Evolutionary conservation across 2,888 invertebrate species (phyloP).

Genomic region (Lithosia quadra): DNA sequence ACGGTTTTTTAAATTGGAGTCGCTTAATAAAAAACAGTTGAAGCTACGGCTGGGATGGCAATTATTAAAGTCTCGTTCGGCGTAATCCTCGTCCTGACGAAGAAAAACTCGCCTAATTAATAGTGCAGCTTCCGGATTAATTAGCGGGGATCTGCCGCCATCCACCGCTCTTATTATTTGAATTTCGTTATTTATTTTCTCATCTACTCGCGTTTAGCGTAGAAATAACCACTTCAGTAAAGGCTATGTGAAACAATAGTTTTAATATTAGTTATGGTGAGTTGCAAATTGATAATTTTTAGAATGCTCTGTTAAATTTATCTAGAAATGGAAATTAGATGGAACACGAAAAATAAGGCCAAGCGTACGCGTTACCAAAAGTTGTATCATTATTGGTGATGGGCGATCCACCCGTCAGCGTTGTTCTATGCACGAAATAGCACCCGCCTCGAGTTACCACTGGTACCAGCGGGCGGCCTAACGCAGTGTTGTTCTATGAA

Average conservation of each 20-base stretch:
- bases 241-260: not conserved
- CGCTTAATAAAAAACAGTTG: slow-evolving; percentile 52
- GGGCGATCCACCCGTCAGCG: too few relatives aligned
- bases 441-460: too few relatives aligned
- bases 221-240: slow-evolving; percentile 19
- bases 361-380: too few relatives aligned
- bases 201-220: slow-evolving; percentile 26
- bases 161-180: slow-evolving; percentile 61
- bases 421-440: too few relatives aligned
- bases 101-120: slow-evolving; percentile 82
- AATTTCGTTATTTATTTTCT: slow-evolving; percentile 58
- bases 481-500: too few relatives aligned
- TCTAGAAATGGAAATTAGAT: too few relatives aligned
- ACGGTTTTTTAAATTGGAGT: slow-evolving; percentile 37
- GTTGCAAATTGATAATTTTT: not conserved
- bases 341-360: too few relatives aligned
- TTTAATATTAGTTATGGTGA: not conserved
- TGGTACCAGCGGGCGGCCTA: too few relatives aligned
- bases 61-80: slow-evolving; percentile 66
- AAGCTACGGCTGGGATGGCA: slow-evolving; percentile 53
- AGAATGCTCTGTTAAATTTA: not conserved
- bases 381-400: too few relatives aligned
- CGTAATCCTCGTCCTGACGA: slow-evolving; percentile 71
- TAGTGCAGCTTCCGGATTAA: slow-evolving; percentile 79
- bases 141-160: slow-evolving; percentile 69